Evolutionary conservation across 2,113 vertebrate species (phyloP).

Genomic region (Girardinichthys multiradiatus): DNA sequence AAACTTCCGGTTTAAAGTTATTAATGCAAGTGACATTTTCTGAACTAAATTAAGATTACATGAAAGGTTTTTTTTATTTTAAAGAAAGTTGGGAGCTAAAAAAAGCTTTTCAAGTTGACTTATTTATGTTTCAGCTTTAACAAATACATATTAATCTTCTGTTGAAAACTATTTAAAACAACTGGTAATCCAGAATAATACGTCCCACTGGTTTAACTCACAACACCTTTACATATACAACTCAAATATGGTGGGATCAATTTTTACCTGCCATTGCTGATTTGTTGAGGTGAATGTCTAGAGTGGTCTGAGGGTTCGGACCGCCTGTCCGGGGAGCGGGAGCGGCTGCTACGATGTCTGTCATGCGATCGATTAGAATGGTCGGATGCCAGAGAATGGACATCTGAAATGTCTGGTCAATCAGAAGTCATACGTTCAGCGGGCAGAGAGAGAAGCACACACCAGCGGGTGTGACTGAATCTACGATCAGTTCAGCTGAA

Average conservation of each 20-base stretch:
- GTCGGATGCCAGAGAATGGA: conserved; percentile 97
- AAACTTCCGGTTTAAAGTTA: too few species aligned
- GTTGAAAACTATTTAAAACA: too few species aligned
- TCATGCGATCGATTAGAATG: conserved; percentile 97
- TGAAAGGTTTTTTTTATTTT: too few species aligned
- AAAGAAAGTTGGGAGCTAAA: too few species aligned
- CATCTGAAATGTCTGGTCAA: conserved; percentile 96
- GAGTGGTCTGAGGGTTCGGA: conserved; percentile 97
- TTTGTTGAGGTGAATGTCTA: conserved; percentile 94
- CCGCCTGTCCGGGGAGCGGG: conserved; percentile 93
- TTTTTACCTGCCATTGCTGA: conserved; percentile 94
- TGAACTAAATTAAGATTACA: too few species aligned
- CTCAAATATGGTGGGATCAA: background rate
- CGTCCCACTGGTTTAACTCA: background rate
- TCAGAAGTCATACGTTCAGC: conserved; percentile 37
- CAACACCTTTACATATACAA: background rate
- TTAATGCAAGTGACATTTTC: too few species aligned
- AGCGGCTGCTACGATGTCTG: conserved; percentile 90
- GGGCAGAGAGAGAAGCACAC: background rate
- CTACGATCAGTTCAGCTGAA: conserved; percentile 2
- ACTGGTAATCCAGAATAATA: background rate
- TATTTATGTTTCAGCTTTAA: too few species aligned
- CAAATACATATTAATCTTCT: too few species aligned
- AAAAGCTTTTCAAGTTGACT: too few species aligned
- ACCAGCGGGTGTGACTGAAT: background rate